Conservation (phyloP, 2,888 invertebrate genomes). For the Autographa pulchrina region DNA sequence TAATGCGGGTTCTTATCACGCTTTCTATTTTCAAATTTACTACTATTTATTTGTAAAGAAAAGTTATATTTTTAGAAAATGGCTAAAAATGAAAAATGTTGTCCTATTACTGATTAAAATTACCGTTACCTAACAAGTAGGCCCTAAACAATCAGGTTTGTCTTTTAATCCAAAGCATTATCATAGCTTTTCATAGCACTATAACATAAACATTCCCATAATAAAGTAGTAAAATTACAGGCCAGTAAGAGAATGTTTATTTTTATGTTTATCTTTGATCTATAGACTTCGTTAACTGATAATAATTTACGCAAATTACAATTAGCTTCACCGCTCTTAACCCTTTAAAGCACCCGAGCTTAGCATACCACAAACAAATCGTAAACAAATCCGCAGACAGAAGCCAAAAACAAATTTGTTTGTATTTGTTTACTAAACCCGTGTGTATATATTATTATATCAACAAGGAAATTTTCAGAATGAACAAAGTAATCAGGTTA, state of each 20-base stretch:
- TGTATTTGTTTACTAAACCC: slow-evolving; percentile 26
- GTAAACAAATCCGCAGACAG: slow-evolving; percentile 35
- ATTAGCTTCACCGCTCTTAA: slow-evolving; percentile 16
- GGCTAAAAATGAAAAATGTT: not conserved
- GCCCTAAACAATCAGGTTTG: not conserved
- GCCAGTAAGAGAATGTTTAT: not conserved
- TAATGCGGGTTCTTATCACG: slow-evolving; percentile 37
- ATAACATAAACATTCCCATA: not conserved
- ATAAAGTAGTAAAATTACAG: not conserved
- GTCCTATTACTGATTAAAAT: not conserved
- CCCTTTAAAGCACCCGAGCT: slow-evolving; percentile 13
- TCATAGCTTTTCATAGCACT: not conserved
- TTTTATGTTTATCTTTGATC: not conserved
- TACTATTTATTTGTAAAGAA: not conserved
- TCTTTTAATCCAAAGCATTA: not conserved
- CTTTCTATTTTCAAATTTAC: slow-evolving; percentile 24
- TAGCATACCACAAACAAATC: slow-evolving; percentile 38
- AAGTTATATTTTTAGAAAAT: not conserved
- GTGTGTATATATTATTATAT: slow-evolving; percentile 19
- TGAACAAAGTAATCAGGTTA: slow-evolving; percentile 68
- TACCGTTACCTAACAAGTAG: not conserved
- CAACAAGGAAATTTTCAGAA: slow-evolving; percentile 47
- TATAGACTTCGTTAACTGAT: slow-evolving; percentile 23
- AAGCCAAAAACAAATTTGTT: slow-evolving; percentile 44
- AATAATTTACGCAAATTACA: slow-evolving; percentile 32